phyloP scores from a whole-genome alignment of 2,797 vertebrate species.

The Salmo trutta region DNA sequence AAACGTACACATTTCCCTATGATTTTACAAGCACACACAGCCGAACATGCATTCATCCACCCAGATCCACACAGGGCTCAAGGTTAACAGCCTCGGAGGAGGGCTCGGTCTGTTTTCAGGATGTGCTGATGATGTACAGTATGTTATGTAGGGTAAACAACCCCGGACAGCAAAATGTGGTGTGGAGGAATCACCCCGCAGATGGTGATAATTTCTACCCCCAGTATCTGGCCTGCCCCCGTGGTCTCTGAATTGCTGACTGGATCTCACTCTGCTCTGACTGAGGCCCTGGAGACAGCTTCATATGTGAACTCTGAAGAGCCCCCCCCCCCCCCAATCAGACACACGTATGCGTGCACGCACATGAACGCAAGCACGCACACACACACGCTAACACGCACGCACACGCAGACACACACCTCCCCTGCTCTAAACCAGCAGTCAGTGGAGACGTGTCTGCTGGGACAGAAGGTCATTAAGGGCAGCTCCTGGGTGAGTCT shows the following conservation, averaged over 20 bases:
- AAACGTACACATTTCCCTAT: not conserved
- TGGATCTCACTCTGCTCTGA: constrained; percentile 25
- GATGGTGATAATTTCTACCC: constrained; percentile 27
- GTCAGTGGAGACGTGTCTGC: not conserved
- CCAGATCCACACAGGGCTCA: not conserved
- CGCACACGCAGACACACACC: constrained; percentile 24
- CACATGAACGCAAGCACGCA: not conserved
- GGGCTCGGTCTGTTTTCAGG: constrained; percentile 11
- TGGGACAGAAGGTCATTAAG: no score
- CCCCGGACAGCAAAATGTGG: constrained; percentile 28
- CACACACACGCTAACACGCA: not conserved
- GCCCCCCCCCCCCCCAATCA: constrained; percentile 14
- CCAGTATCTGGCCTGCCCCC: constrained; percentile 14
- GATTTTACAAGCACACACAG: not conserved
- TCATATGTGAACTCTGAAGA: constrained; percentile 11
- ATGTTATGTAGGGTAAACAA: constrained; percentile 49
- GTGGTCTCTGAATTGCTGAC: constrained; percentile 57
- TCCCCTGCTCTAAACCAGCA: not conserved
- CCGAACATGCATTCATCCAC: not conserved
- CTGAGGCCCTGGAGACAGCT: constrained; percentile 20
- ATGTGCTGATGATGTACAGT: constrained; percentile 51
- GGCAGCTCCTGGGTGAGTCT: no score
- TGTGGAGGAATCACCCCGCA: constrained; percentile 52
- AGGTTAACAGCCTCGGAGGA: not conserved
- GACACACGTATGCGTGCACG: not conserved